Conservation (phyloP, 2,113 vertebrate species). For the Piprites chloris region DNA sequence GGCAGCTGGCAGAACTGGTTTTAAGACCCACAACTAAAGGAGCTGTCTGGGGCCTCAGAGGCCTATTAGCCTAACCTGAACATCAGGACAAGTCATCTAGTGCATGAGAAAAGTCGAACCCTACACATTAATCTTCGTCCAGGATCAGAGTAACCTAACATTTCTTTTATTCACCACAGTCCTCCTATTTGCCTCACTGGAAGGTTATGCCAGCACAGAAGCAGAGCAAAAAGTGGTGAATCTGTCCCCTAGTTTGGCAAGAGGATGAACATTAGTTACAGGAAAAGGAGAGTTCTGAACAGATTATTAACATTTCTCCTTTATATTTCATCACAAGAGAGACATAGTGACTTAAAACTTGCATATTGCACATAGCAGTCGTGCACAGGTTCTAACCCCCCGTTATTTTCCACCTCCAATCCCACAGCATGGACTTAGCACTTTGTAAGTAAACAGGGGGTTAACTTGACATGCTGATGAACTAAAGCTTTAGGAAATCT, state of each 20-base stretch:
- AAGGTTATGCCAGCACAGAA: neutral
- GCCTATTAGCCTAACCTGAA: slow-evolving; percentile 30
- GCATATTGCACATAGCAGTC: neutral
- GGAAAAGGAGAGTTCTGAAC: neutral
- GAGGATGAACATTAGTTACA: neutral
- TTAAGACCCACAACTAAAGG: slow-evolving; percentile 33
- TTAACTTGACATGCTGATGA: neutral
- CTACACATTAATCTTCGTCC: neutral
- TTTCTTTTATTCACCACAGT: neutral
- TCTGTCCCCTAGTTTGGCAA: neutral
- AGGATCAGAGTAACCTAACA: neutral
- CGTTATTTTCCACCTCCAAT: neutral
- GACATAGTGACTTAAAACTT: rapidly evolving
- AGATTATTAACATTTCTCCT: neutral
- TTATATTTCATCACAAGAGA: neutral
- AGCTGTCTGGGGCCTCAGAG: neutral
- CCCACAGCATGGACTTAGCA: rapidly evolving
- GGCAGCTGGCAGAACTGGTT: slow-evolving; percentile 50
- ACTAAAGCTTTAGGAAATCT: neutral
- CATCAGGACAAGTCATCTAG: neutral
- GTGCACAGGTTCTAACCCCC: neutral
- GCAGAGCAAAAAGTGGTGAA: neutral
- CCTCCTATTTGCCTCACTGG: neutral
- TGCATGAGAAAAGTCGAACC: neutral
- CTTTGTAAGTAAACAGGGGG: neutral